Conservation (phyloP, 2,888 invertebrate genomes). For the Sphaerolaimus hirsutus region DNA sequence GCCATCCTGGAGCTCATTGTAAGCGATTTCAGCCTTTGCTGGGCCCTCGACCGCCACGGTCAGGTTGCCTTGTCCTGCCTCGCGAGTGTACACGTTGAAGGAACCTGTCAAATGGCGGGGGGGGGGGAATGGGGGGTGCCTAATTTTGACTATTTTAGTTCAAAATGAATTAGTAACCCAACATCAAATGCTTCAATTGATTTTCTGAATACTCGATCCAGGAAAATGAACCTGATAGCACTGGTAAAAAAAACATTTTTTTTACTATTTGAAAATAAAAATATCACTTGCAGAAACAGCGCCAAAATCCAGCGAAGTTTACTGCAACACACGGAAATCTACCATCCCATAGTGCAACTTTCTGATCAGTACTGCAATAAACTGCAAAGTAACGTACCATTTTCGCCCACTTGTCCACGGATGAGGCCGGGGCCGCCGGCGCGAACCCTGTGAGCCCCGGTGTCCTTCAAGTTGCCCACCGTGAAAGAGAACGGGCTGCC, state of each 20-base stretch:
- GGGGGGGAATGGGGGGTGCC: not conserved
- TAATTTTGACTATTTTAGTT: too few relatives aligned
- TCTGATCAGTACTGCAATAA: too few relatives aligned
- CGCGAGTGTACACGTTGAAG: constrained; percentile 63
- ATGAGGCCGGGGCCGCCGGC: constrained; percentile 82
- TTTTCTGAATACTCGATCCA: too few relatives aligned
- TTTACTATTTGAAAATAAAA: too few relatives aligned
- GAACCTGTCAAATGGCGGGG: not conserved
- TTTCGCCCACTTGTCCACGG: constrained; percentile 58
- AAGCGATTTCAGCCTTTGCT: constrained; percentile 87
- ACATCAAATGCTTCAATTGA: too few relatives aligned
- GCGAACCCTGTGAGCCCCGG: constrained; percentile 81
- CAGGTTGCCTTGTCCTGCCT: constrained; percentile 83
- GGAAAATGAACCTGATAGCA: too few relatives aligned
- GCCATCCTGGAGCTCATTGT: constrained; percentile 43
- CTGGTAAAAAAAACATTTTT: too few relatives aligned
- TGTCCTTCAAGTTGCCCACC: constrained; percentile 76
- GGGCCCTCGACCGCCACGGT: constrained; percentile 93
- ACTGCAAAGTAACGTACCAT: constrained; percentile 34
- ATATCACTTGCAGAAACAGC: too few relatives aligned
- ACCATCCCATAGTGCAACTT: too few relatives aligned
- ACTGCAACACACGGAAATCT: too few relatives aligned
- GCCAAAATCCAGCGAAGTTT: too few relatives aligned
- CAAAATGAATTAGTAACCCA: too few relatives aligned
- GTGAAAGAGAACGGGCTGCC: constrained; percentile 98